These are phyloP conservation scores for Pachycephala philippinensis DNA, from an alignment of 2,113 vertebrate genomes.

Conservation along the genomic window DNA sequence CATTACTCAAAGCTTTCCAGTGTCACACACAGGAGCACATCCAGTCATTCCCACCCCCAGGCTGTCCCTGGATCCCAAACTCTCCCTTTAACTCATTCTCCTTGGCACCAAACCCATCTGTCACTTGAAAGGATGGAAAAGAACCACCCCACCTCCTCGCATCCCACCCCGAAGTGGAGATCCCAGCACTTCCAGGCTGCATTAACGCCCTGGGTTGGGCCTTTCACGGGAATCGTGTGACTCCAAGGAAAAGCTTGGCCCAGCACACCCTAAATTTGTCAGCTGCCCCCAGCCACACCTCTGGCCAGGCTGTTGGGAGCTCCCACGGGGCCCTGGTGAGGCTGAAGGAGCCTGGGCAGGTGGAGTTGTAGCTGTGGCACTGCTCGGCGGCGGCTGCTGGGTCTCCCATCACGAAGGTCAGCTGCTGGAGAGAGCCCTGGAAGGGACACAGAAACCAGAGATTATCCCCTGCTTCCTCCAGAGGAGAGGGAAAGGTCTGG, in stretches of 20 bases:
- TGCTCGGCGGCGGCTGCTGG: constrained; percentile 70
- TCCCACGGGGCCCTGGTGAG: neutral
- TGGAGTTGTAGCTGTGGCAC: constrained; percentile 62
- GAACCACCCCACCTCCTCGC: neutral
- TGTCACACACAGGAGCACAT: neutral
- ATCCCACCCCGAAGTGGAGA: neutral
- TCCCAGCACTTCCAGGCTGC: neutral
- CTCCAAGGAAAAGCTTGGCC: neutral
- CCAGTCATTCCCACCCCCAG: neutral
- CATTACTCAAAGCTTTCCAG: neutral
- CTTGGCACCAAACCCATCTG: neutral
- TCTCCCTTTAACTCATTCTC: neutral
- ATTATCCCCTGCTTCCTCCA: neutral
- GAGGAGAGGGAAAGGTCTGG: neutral
- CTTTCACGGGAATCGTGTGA: fast-evolving
- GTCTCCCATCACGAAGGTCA: constrained; percentile 81
- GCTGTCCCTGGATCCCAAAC: neutral
- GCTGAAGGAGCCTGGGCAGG: constrained; percentile 28
- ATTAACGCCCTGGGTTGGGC: neutral
- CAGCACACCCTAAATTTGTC: neutral
- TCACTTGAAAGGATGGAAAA: neutral
- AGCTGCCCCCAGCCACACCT: constrained; percentile 13
- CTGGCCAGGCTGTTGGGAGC: neutral
- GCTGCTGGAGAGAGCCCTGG: constrained; percentile 81
- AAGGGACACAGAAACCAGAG: neutral